These are phyloP conservation scores for Ephydatia muelleri DNA, from an alignment of 37 sponge, comb jelly and placozoan species.

Conservation along the genomic window DNA sequence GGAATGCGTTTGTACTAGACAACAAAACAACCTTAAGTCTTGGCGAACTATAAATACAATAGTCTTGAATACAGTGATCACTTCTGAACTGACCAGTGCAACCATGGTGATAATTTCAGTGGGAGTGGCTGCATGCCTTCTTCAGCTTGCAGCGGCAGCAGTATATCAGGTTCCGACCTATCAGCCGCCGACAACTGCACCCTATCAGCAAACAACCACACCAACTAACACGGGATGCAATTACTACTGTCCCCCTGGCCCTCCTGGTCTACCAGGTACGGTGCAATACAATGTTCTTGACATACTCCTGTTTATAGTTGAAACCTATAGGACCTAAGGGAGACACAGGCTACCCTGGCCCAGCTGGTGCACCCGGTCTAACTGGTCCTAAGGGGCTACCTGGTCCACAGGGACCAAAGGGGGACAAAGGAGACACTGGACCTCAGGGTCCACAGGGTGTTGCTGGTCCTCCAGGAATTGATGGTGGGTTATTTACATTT, in stretches of 20 bases:
- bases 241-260: not conserved
- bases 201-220: not conserved
- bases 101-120: not conserved
- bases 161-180: not conserved
- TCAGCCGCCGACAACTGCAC: not conserved
- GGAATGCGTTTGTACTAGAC: too few relatives aligned
- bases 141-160: not conserved
- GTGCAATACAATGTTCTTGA: not conserved
- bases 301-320: not conserved
- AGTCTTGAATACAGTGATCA: too few relatives aligned
- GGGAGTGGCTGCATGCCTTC: not conserved
- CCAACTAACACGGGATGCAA: not conserved
- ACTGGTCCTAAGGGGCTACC: constrained; percentile 50
- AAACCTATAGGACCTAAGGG: not conserved
- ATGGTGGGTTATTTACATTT: not conserved
- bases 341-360: not conserved
- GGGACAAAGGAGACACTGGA: constrained; percentile 36
- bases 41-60: too few relatives aligned
- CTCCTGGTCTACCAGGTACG: not conserved
- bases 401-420: constrained; percentile 55
- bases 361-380: not conserved
- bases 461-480: constrained; percentile 16
- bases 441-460: constrained; percentile 29
- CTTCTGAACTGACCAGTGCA: too few relatives aligned
- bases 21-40: too few relatives aligned